Evolutionary conservation across 2,888 invertebrate species (phyloP).

Genomic region (Oscheius sp.): DNA sequence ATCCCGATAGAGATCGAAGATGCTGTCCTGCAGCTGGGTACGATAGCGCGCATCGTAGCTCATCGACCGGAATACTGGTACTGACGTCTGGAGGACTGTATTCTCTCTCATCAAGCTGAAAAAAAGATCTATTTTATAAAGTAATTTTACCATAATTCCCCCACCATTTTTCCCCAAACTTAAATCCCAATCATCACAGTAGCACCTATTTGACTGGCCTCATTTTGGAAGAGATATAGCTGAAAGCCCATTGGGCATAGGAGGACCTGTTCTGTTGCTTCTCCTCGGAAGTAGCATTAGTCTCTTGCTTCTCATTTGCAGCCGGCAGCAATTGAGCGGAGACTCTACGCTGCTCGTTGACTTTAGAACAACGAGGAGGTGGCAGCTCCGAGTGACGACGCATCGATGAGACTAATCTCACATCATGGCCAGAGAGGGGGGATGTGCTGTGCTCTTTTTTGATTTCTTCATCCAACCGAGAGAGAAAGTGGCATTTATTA

Average conservation of each 20-base stretch:
- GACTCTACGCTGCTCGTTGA: neutral
- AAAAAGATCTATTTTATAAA: neutral
- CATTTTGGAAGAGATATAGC: neutral
- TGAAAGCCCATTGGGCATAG: neutral
- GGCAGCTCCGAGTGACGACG: conserved; percentile 7
- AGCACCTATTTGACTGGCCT: neutral
- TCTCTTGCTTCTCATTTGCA: neutral
- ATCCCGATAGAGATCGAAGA: conserved; percentile 60
- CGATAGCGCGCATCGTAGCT: conserved; percentile 30
- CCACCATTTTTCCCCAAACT: neutral
- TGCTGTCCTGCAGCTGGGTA: conserved; percentile 41
- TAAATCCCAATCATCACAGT: too few relatives aligned
- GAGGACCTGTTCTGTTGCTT: neutral
- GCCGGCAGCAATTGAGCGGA: conserved; percentile 22
- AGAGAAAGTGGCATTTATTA: too few relatives aligned
- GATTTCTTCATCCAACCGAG: too few relatives aligned
- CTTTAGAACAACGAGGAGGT: neutral
- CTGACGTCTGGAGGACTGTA: conserved; percentile 5
- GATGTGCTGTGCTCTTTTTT: neutral
- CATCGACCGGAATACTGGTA: conserved; percentile 17
- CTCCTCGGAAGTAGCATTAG: neutral
- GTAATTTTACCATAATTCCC: neutral
- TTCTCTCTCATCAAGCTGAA: conserved; percentile 32
- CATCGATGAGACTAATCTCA: neutral
- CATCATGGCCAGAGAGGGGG: neutral